phyloP scores from a whole-genome alignment of 2,888 invertebrate genomes.

The Xanthia togata region DNA sequence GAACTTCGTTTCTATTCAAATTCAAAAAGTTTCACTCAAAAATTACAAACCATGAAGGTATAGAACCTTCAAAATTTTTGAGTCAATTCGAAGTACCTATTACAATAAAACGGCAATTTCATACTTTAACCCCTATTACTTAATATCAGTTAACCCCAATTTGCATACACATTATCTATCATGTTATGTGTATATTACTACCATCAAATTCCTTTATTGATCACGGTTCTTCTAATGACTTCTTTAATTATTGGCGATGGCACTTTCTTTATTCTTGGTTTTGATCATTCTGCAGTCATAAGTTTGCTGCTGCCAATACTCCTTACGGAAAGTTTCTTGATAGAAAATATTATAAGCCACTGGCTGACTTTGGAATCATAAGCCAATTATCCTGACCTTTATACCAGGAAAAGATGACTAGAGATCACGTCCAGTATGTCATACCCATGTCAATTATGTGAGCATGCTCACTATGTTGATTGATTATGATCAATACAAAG shows the following conservation, averaged over 20 bases:
- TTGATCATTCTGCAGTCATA: background rate
- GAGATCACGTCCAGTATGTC: slow-evolving; percentile 58
- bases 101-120: too few relatives aligned
- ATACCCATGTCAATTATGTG: slow-evolving; percentile 63
- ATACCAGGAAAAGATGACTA: slow-evolving; percentile 39
- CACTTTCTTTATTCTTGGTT: background rate
- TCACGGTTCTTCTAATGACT: background rate
- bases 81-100: too few relatives aligned
- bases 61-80: too few relatives aligned
- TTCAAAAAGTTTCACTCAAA: too few relatives aligned
- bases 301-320: background rate
- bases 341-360: slow-evolving; percentile 2
- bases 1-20: too few relatives aligned
- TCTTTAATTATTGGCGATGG: background rate
- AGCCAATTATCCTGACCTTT: slow-evolving; percentile 49
- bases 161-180: too few relatives aligned
- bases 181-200: too few relatives aligned
- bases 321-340: background rate
- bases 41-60: too few relatives aligned
- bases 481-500: slow-evolving; percentile 58
- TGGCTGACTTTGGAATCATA: slow-evolving; percentile 15
- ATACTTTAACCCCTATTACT: too few relatives aligned
- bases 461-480: slow-evolving; percentile 55
- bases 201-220: background rate
- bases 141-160: too few relatives aligned